Conservation (phyloP, 2,797 vertebrate species). For the Pseudochaenichthys georgianus region DNA sequence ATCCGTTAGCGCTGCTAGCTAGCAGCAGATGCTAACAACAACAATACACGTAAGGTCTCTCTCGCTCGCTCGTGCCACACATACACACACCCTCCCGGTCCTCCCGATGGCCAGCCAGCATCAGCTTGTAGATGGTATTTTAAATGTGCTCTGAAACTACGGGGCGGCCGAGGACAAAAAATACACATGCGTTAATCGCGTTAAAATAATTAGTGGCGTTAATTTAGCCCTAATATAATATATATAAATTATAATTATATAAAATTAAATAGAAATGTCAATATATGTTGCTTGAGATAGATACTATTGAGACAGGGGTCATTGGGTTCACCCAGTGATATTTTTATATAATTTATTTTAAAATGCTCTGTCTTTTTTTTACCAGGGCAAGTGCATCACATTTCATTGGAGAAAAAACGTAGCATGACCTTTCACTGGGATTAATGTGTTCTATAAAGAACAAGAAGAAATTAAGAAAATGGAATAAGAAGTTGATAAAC, state of each 20-base stretch:
- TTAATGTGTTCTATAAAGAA: not conserved
- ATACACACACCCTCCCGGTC: too few species aligned
- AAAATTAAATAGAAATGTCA: slow-evolving; percentile 3
- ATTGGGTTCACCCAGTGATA: not conserved
- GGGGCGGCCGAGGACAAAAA: too few species aligned
- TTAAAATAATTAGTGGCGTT: too few species aligned
- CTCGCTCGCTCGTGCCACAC: too few species aligned
- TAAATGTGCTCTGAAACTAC: too few species aligned
- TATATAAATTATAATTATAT: too few species aligned
- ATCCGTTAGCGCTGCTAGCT: too few species aligned
- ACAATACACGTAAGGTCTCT: too few species aligned
- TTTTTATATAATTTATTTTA: not conserved
- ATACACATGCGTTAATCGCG: too few species aligned
- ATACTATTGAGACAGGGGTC: slow-evolving; percentile 8
- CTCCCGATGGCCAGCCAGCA: too few species aligned
- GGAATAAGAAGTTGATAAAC: not conserved
- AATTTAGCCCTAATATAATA: not conserved
- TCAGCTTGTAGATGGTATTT: too few species aligned
- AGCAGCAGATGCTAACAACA: too few species aligned
- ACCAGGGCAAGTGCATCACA: not conserved
- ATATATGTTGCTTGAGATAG: slow-evolving; percentile 6
- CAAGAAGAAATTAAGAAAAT: not conserved
- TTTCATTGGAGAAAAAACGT: slow-evolving; percentile 9
- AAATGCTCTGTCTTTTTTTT: not conserved
- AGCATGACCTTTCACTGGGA: slow-evolving; percentile 1